phyloP scores from a whole-genome alignment of 2,113 vertebrate species.

The Quiscalus mexicanus region DNA sequence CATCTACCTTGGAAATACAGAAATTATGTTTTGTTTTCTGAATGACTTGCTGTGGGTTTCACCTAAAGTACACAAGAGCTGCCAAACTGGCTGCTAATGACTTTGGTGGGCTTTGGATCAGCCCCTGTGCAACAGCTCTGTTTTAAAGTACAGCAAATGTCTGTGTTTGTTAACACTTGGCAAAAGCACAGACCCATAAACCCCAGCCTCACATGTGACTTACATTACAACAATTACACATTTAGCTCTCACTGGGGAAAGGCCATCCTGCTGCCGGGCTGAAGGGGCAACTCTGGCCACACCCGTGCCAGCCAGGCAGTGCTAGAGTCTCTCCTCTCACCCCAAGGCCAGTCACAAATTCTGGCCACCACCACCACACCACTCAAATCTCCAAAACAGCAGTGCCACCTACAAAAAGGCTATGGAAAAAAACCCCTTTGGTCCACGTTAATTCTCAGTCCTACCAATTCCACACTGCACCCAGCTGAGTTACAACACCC shows the following conservation, averaged over 20 bases:
- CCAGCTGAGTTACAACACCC: neutral
- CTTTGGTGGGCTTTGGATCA: neutral
- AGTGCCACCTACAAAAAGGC: neutral
- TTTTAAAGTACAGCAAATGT: neutral
- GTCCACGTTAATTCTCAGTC: accelerated
- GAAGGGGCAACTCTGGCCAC: neutral
- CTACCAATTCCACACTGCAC: neutral
- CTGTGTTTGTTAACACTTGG: neutral
- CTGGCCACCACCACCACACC: neutral
- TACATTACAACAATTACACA: neutral
- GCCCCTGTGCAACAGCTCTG: neutral
- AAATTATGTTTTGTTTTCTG: neutral
- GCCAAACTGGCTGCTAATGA: neutral
- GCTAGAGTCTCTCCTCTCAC: neutral
- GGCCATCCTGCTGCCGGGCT: neutral
- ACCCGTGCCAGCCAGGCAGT: neutral
- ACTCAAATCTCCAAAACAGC: neutral
- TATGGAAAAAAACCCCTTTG: neutral
- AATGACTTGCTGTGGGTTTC: neutral
- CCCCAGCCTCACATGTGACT: neutral
- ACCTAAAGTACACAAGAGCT: neutral
- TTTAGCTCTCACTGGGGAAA: neutral
- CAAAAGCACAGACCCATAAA: neutral
- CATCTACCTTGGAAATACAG: neutral
- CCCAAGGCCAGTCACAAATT: neutral